Percentiles rank a stretch among this genome's conserved stretches.
Conservation (phyloP, 1,140 invertebrate species). For the Aphidius gifuensis region DNA sequence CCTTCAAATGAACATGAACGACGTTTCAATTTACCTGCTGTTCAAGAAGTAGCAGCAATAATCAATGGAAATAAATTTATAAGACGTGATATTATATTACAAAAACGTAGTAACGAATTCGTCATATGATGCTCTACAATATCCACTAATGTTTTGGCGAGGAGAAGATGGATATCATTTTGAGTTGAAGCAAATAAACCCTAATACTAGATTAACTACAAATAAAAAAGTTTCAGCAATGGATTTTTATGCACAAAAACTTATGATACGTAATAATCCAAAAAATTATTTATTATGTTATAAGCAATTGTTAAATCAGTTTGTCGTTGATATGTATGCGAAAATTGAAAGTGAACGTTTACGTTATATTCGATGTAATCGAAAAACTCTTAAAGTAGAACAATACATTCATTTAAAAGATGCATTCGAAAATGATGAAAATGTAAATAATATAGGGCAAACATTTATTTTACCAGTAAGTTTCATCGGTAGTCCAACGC, state of each 20-base stretch:
- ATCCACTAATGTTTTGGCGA: conserved; percentile 51
- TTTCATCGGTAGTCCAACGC: too few species aligned
- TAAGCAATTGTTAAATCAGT: conserved; percentile 36
- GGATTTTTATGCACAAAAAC: conserved; percentile 46
- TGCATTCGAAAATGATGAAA: conserved; percentile 16
- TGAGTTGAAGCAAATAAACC: conserved; percentile 34
- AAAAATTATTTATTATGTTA: conserved; percentile 32
- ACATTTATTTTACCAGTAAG: too few species aligned
- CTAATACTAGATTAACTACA: conserved; percentile 28
- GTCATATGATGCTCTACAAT: conserved; percentile 49
- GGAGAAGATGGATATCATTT: conserved; percentile 49
- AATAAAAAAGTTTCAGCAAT: conserved; percentile 46
- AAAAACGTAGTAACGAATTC: conserved; percentile 16
- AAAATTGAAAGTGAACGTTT: conserved; percentile 43
- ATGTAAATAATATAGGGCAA: background rate
- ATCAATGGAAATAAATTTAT: conserved; percentile 42
- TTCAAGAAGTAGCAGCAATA: conserved; percentile 47
- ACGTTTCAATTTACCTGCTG: conserved; percentile 48
- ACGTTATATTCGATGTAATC: conserved; percentile 34
- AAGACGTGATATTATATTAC: conserved; percentile 17
- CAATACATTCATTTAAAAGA: background rate
- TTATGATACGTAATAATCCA: conserved; percentile 35
- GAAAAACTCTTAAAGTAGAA: conserved; percentile 1
- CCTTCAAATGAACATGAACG: conserved; percentile 46
- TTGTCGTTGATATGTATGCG: conserved; percentile 43